These are phyloP conservation scores for Aphis craccivora DNA, from an alignment of 1,140 invertebrate species.

Conservation along the genomic window DNA sequence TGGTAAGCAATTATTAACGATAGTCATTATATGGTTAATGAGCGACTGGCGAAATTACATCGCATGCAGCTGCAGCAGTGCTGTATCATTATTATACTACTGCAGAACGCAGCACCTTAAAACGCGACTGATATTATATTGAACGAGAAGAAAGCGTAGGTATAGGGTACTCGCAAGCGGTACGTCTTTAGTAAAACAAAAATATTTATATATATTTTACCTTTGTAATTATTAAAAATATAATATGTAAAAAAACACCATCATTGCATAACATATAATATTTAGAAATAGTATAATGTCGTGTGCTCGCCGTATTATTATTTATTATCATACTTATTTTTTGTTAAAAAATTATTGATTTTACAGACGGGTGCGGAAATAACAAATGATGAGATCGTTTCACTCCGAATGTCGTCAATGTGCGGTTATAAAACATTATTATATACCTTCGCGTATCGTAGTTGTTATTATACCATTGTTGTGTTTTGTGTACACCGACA, in stretches of 20 bases:
- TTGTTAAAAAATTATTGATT: slow-evolving; percentile 4
- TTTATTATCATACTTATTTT: neutral
- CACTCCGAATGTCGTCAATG: neutral
- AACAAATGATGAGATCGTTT: slow-evolving; percentile 5
- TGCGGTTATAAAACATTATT: neutral
- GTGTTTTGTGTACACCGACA: neutral
- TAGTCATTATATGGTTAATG: slow-evolving; percentile 29
- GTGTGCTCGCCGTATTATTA: neutral
- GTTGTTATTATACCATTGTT: neutral
- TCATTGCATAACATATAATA: neutral
- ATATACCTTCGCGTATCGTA: neutral
- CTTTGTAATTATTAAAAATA: too few relatives aligned
- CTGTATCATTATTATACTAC: neutral
- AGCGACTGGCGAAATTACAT: neutral
- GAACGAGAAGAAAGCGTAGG: neutral
- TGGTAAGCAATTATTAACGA: slow-evolving; percentile 14
- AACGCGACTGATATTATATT: neutral
- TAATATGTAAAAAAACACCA: neutral
- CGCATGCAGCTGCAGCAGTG: neutral
- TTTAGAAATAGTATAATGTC: neutral
- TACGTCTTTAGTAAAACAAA: neutral
- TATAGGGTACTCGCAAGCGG: neutral
- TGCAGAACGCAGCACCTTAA: neutral
- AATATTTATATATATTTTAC: neutral
- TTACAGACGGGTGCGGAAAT: neutral